Conservation (phyloP, 2,113 vertebrate species). For the Stigmatopora argus region DNA sequence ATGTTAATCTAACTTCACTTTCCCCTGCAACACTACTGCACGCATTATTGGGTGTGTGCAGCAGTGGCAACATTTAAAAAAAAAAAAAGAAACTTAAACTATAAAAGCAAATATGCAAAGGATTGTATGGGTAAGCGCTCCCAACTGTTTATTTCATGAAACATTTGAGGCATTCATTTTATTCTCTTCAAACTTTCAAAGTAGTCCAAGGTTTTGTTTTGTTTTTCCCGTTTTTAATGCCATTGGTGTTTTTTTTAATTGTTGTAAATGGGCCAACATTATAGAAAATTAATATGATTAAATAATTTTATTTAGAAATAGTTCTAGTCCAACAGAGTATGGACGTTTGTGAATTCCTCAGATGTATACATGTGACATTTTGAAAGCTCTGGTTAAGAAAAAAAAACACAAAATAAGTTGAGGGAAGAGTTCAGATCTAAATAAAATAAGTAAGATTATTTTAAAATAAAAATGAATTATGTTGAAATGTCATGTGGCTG, state of each 20-base stretch:
- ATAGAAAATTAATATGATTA: slow-evolving; percentile 77
- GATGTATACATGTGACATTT: slow-evolving; percentile 64
- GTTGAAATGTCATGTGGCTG: slow-evolving; percentile 58
- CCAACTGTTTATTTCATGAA: slow-evolving; percentile 32
- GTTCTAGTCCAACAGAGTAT: slow-evolving; percentile 65
- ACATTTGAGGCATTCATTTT: slow-evolving; percentile 29
- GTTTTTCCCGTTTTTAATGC: slow-evolving; percentile 28
- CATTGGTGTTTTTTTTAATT: slow-evolving; percentile 60
- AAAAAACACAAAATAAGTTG: slow-evolving; percentile 76
- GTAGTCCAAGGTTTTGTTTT: slow-evolving; percentile 22
- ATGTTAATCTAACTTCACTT: slow-evolving; percentile 50
- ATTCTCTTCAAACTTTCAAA: slow-evolving; percentile 36
- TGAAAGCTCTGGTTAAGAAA: slow-evolving; percentile 78
- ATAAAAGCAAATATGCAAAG: slow-evolving; percentile 25
- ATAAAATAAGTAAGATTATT: slow-evolving; percentile 81
- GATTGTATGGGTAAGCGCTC: slow-evolving; percentile 34
- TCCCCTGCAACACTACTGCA: slow-evolving; percentile 34
- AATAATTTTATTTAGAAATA: slow-evolving; percentile 91
- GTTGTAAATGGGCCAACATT: slow-evolving; percentile 86
- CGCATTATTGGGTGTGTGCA: slow-evolving; percentile 26
- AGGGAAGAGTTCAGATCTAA: slow-evolving; percentile 71
- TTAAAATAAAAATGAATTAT: slow-evolving; percentile 86
- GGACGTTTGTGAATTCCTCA: slow-evolving; percentile 78
- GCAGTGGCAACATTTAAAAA: slow-evolving; percentile 26
- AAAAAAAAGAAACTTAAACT: slow-evolving; percentile 20